Base-by-base conservation (phyloP, 1,140 invertebrate genomes). In the Berghia stephanieae region DNA sequence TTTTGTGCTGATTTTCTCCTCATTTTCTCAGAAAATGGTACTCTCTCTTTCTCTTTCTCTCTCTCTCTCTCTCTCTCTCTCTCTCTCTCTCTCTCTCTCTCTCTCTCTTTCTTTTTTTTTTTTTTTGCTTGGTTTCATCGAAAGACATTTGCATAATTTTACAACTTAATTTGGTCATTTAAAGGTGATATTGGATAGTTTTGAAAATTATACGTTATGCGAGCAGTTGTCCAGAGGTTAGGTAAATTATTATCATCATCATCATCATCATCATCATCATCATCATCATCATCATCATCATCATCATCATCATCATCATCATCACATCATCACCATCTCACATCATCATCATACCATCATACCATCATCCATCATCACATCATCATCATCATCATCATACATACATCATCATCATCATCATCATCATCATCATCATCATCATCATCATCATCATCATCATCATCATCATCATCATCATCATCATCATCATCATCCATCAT, bases 251-350 rank as follows among this genome's bases (percentile, higher is more conserved):
- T 13, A 49, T 49, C 13, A 49, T 49, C 13, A 49, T 49, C 13
- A 13, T 13, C 13, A 49, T n/a, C 13, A 49, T 49, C 13, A 49
- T 49, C 46, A 13, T 71, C 40, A 71, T 71, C 24, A 43, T 68
- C 24, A 69, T 76, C 60, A 66, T 77, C 24, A 68, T 70, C 8
- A 60, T 43, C 34, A 69, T 69, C 6, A 75, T 76, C 21, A 44
- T 42, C 38, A 66, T 52, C 42, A 49, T 68, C 21, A 74, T 40
- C 27, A 57, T 55, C 27, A 44, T 24, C 31, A 44, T 63, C 49
- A 57, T 70, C 49, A 78, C 27, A 34, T 69, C 40, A 67, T 49
- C 24, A 34, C 69, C 13, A 77, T 69, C 31, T n/a, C n/a, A n/a
- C n/a, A n/a, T n/a, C n/a, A n/a, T n/a, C n/a, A n/a, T n/a, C n/a